These are phyloP conservation scores for Coptotermes formosanus DNA, from an alignment of 1,140 invertebrate species.

Conservation along the genomic window DNA sequence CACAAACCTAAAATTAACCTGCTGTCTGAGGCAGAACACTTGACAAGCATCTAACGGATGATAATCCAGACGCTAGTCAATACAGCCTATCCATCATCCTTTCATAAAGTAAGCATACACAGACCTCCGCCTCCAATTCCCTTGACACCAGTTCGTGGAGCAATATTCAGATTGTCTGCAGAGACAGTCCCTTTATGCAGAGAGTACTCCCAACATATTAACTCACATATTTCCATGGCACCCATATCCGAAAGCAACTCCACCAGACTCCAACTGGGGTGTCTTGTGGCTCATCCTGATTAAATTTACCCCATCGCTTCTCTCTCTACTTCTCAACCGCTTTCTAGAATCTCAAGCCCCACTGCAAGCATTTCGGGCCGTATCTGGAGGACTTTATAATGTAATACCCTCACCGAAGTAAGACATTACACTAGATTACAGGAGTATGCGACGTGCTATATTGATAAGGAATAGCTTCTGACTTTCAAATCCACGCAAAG, in stretches of 20 bases:
- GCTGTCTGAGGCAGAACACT: no score
- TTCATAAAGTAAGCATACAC: not conserved
- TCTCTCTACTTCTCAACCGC: not conserved
- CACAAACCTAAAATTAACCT: no score
- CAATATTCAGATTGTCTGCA: not conserved
- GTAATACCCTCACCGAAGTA: not conserved
- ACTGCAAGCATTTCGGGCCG: not conserved
- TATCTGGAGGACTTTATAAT: not conserved
- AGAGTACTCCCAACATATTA: not conserved
- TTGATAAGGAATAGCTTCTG: no score
- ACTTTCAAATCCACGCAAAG: no score
- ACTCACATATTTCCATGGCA: not conserved
- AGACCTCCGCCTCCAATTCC: not conserved
- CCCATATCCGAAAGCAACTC: not conserved
- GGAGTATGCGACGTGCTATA: no score
- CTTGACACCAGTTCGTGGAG: not conserved
- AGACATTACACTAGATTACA: no score
- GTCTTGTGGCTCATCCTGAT: slow-evolving; percentile 1
- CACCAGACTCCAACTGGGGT: not conserved
- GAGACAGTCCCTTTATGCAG: not conserved
- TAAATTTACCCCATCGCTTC: not conserved
- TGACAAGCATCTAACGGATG: no score
- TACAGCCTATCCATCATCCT: not conserved
- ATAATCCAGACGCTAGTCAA: not conserved
- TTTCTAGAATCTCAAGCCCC: not conserved